These are phyloP conservation scores for Thecocarcelia acutangulata DNA, from an alignment of 2,888 invertebrate genomes.

Conservation along the genomic window DNA sequence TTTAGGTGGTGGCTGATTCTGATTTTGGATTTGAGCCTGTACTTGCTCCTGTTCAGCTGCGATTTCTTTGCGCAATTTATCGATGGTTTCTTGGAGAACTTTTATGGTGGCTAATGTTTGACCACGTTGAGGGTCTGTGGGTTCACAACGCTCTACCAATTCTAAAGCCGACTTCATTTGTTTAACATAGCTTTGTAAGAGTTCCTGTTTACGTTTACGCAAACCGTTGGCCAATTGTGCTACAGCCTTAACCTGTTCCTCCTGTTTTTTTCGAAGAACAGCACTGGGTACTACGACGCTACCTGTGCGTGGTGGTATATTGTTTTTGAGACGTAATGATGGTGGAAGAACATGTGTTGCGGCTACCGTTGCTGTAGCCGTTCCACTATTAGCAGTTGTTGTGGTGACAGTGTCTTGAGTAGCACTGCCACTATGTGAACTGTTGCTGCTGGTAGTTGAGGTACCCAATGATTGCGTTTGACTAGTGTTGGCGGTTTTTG, in stretches of 20 bases:
- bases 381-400: conserved; percentile 61
- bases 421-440: conserved; percentile 28
- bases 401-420: conserved; percentile 62
- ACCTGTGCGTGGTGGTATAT: conserved; percentile 79
- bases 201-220: conserved; percentile 91
- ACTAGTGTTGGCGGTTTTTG: conserved; percentile 75
- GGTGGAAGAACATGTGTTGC: conserved; percentile 72
- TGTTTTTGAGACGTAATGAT: conserved; percentile 82
- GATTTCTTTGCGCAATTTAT: conserved; percentile 82
- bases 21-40: conserved; percentile 80
- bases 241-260: conserved; percentile 88
- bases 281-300: conserved; percentile 84
- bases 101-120: conserved; percentile 90
- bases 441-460: conserved; percentile 56
- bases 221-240: conserved; percentile 90
- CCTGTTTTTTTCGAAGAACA: conserved; percentile 87
- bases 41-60: conserved; percentile 81
- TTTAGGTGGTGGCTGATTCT: conserved; percentile 78
- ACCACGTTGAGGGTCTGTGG: conserved; percentile 88
- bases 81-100: conserved; percentile 91
- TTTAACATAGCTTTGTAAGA: conserved; percentile 93
- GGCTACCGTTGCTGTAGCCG: conserved; percentile 71
- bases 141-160: conserved; percentile 88
- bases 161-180: conserved; percentile 93
- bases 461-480: conserved; percentile 62